A percentile compares a stretch with the other conserved stretches of the same genome.
Evolutionary conservation across 2,797 vertebrate species (phyloP).

Genomic region (Trichosurus vulpecula): DNA sequence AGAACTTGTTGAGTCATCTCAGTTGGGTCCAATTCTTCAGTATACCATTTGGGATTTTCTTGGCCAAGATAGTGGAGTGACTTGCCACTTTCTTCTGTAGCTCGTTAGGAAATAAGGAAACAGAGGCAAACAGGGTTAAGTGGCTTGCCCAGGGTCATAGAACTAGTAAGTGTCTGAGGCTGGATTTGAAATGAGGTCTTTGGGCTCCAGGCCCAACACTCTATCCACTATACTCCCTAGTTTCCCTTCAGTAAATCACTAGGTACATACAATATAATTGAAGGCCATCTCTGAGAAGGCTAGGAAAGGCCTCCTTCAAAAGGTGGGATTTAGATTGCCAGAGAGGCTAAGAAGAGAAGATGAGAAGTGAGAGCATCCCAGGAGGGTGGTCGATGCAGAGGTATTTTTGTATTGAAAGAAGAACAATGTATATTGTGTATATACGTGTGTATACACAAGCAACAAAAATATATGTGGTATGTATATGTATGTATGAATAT

Average conservation of each 20-base stretch:
- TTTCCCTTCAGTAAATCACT: no score
- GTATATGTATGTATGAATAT: not conserved
- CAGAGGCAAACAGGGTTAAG: no score
- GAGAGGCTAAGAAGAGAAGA: not conserved
- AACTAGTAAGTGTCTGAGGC: no score
- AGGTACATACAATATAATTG: not conserved
- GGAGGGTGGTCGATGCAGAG: not conserved
- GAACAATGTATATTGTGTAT: not conserved
- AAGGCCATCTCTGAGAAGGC: not conserved
- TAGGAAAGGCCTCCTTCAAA: not conserved
- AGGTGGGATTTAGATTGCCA: not conserved
- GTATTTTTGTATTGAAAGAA: not conserved
- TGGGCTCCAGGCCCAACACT: no score
- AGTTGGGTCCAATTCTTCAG: no score
- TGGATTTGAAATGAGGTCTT: no score
- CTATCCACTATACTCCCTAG: not conserved
- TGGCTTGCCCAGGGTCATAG: no score
- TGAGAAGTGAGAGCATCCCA: not conserved
- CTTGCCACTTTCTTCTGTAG: no score
- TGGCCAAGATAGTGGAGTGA: no score
- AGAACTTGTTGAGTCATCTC: not conserved
- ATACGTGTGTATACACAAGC: not conserved
- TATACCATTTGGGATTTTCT: no score
- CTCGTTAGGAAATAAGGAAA: no score
- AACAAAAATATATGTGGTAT: not conserved